Percentiles rank a stretch among this genome's conserved stretches.
phyloP scores from a whole-genome alignment of 2,113 vertebrate genomes.

The Uria lomvia region DNA sequence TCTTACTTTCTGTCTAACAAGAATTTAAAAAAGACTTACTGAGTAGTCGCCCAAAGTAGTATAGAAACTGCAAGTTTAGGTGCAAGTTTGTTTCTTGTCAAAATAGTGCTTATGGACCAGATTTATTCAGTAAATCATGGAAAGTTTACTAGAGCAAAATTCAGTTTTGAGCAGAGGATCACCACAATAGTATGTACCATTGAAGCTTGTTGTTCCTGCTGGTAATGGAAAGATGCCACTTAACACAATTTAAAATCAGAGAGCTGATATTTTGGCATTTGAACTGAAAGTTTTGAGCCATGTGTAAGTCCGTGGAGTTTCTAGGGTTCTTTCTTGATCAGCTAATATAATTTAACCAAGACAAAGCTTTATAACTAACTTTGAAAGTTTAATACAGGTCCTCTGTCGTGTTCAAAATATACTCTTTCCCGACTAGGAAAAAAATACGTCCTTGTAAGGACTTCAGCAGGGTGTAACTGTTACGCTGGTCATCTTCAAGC shows the following conservation, averaged over 20 bases:
- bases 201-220: background rate
- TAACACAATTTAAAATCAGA: background rate
- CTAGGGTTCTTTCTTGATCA: background rate
- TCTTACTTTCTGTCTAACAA: background rate
- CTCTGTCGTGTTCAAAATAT: background rate
- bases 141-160: background rate
- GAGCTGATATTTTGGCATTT: background rate
- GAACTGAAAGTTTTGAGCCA: background rate
- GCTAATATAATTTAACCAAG: background rate
- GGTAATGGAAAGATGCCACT: no score
- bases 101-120: background rate
- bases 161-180: background rate
- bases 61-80: background rate
- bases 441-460: background rate
- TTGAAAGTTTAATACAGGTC: background rate
- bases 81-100: background rate
- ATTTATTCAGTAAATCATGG: background rate
- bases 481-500: background rate
- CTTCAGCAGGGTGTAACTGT: background rate
- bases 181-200: background rate
- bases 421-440: background rate
- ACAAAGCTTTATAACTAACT: background rate
- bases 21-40: background rate
- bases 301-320: no score
- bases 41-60: background rate